Conservation (phyloP, 2,113 vertebrate species). For the Pungitius pungitius region DNA sequence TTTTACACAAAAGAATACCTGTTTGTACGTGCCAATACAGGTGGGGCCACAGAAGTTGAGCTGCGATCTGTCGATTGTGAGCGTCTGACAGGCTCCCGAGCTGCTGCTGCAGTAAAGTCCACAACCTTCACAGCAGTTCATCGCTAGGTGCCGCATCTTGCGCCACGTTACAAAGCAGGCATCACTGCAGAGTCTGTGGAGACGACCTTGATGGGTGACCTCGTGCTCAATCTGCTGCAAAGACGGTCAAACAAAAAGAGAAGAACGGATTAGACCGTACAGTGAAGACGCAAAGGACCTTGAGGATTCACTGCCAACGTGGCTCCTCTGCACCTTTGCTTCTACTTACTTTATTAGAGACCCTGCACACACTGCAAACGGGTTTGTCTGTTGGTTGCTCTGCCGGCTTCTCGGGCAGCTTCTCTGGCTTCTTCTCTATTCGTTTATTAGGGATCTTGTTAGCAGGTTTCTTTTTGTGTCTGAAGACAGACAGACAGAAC, state of each 20-base stretch:
- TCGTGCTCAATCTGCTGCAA: slow-evolving; percentile 88
- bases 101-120: slow-evolving; percentile 92
- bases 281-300: neutral
- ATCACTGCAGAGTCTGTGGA: slow-evolving; percentile 95
- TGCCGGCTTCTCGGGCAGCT: slow-evolving; percentile 74
- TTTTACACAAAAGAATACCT: slow-evolving; percentile 76
- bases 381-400: slow-evolving; percentile 83
- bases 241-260: neutral
- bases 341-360: slow-evolving; percentile 85
- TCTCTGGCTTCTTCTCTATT: slow-evolving; percentile 81
- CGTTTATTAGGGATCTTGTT: slow-evolving; percentile 65
- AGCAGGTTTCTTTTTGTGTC: slow-evolving; percentile 79
- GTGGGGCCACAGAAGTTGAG: slow-evolving; percentile 93
- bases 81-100: slow-evolving; percentile 87
- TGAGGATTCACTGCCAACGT: neutral
- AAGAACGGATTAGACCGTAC: neutral
- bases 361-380: slow-evolving; percentile 91
- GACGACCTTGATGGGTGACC: slow-evolving; percentile 92
- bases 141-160: slow-evolving; percentile 91
- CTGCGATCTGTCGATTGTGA: slow-evolving; percentile 88
- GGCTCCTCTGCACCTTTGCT: neutral
- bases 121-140: slow-evolving; percentile 98
- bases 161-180: slow-evolving; percentile 93
- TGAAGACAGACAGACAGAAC: slow-evolving; percentile 89
- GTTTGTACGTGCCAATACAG: slow-evolving; percentile 89